Percentiles rank a stretch among this genome's conserved stretches.
These are phyloP conservation scores for Anser cygnoides DNA, from an alignment of 2,113 vertebrate genomes.

Conservation along the genomic window DNA sequence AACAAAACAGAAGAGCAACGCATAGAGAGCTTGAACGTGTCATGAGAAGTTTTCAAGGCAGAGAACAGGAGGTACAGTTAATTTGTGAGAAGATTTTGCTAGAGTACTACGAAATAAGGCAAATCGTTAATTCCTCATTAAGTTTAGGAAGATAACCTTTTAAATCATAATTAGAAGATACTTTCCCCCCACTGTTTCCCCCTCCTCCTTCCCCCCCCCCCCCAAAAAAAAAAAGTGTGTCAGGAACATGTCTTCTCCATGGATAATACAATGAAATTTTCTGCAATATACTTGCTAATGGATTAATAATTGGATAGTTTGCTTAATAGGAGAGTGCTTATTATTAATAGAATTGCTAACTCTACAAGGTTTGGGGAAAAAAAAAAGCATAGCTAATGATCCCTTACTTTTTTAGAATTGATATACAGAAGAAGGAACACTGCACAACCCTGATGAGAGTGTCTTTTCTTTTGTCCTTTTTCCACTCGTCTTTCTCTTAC, in stretches of 20 bases:
- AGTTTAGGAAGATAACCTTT: constrained; percentile 33
- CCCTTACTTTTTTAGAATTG: background rate
- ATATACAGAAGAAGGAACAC: background rate
- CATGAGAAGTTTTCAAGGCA: background rate
- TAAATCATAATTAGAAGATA: constrained; percentile 12
- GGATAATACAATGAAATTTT: background rate
- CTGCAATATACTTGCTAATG: constrained; percentile 34
- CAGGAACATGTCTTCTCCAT: background rate
- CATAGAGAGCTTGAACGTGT: background rate
- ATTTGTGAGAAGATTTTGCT: constrained; percentile 22
- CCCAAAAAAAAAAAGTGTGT: background rate
- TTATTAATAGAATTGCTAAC: constrained; percentile 18
- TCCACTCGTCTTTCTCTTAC: no score
- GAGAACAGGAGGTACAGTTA: background rate
- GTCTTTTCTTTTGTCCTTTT: background rate
- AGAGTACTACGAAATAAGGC: background rate
- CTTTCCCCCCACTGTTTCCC: fast-evolving
- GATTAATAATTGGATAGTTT: constrained; percentile 33
- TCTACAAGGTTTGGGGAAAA: background rate
- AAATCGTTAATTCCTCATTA: constrained; percentile 38
- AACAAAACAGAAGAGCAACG: background rate
- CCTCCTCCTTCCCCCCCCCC: no score
- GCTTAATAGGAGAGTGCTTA: background rate
- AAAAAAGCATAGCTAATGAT: background rate
- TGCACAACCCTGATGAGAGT: background rate